Percentiles rank a stretch among this genome's conserved stretches.
Evolutionary conservation across 2,113 vertebrate species (phyloP).

Genomic region (Mustela nigripes): DNA sequence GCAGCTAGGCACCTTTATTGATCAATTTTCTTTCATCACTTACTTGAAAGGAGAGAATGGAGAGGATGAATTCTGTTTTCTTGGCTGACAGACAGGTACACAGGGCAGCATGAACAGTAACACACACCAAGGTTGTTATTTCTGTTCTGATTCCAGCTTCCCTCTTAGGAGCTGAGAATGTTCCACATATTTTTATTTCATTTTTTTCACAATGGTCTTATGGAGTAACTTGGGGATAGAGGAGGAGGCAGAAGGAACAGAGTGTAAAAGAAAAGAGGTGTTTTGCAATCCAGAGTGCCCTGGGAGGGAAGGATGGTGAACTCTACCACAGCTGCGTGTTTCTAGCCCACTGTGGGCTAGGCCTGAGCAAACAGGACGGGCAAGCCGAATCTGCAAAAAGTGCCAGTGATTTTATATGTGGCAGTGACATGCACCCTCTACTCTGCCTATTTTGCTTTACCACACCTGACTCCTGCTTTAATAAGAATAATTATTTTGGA

Average conservation of each 20-base stretch:
- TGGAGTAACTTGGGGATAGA: background rate
- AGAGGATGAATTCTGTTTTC: background rate
- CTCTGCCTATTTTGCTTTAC: background rate
- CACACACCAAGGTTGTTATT: background rate
- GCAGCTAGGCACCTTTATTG: background rate
- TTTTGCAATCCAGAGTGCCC: background rate
- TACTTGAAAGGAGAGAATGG: background rate
- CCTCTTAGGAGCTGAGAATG: background rate
- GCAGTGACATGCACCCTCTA: background rate
- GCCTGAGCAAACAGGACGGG: background rate
- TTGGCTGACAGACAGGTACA: background rate
- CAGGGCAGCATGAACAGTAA: background rate
- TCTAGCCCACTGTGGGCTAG: rapidly evolving
- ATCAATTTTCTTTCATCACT: background rate
- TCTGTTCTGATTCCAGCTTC: background rate
- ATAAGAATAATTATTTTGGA: background rate
- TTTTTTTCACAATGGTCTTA: background rate
- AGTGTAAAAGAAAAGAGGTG: background rate
- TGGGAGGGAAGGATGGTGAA: background rate
- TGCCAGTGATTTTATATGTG: background rate
- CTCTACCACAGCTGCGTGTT: background rate
- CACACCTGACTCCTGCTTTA: background rate
- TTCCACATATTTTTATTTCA: background rate
- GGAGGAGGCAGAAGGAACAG: background rate
- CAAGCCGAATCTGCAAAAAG: background rate